Evolutionary conservation across 2,888 invertebrate species (phyloP).

Genomic region (Pseudanteris insignis): DNA sequence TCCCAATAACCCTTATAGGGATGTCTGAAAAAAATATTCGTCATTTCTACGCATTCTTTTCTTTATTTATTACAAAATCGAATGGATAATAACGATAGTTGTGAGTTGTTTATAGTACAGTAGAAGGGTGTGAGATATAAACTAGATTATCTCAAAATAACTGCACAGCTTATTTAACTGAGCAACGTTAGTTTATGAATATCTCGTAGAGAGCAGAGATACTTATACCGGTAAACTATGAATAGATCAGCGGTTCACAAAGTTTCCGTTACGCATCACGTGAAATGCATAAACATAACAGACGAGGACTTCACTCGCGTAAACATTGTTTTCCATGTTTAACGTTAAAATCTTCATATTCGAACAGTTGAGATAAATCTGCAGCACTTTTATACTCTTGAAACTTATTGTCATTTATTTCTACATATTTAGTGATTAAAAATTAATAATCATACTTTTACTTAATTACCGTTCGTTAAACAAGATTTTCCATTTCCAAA

Average conservation of each 20-base stretch:
- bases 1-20: slow-evolving; percentile 89
- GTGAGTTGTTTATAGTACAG: no score
- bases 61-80: no score
- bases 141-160: slow-evolving; percentile 40
- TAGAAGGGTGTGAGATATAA: no score
- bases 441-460: not conserved
- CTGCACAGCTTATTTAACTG: slow-evolving; percentile 35
- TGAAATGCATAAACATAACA: slow-evolving; percentile 1
- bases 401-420: not conserved
- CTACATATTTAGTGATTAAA: not conserved
- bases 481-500: slow-evolving; percentile 94
- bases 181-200: slow-evolving; percentile 24
- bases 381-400: no score
- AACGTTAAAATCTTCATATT: not conserved
- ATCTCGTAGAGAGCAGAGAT: slow-evolving; percentile 17
- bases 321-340: slow-evolving; percentile 21
- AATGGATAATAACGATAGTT: no score
- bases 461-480: slow-evolving; percentile 74
- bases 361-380: no score
- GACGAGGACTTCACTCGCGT: slow-evolving; percentile 2
- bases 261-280: slow-evolving; percentile 20
- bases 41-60: no score
- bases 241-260: slow-evolving; percentile 55
- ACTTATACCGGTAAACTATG: slow-evolving; percentile 51
- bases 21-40: slow-evolving; percentile 75